Conservation (phyloP, 2,888 invertebrate genomes). For the Busseola fusca region DNA sequence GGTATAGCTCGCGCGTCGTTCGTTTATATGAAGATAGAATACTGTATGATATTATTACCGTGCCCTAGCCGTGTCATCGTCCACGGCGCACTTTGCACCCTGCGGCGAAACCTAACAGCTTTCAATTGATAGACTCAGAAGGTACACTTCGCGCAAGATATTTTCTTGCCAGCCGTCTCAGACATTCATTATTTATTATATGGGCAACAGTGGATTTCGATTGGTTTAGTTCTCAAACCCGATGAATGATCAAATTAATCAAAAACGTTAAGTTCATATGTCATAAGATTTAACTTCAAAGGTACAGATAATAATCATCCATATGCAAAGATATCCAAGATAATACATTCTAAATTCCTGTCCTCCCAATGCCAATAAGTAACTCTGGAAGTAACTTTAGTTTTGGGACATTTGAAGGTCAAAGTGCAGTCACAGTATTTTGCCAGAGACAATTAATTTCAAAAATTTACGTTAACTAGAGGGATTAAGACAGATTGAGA, state of each 20-base stretch:
- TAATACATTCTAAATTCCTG: neutral
- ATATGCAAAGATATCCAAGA: neutral
- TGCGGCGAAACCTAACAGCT: constrained; percentile 30
- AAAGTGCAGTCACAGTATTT: neutral
- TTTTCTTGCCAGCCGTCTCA: neutral
- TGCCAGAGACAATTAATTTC: neutral
- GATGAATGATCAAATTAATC: neutral
- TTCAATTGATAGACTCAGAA: constrained; percentile 20
- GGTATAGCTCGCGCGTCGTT: too few relatives aligned
- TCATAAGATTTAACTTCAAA: neutral
- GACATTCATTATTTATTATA: neutral
- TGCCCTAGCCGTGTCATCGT: constrained; percentile 44
- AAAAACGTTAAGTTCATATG: neutral
- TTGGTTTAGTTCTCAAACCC: neutral
- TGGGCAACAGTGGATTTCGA: neutral
- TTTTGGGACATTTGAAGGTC: neutral
- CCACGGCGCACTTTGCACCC: constrained; percentile 56
- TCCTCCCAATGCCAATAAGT: neutral
- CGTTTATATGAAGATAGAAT: too few relatives aligned
- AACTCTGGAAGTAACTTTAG: neutral
- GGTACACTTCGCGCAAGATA: constrained; percentile 7
- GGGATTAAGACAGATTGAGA: neutral
- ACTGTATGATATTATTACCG: too few relatives aligned
- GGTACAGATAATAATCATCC: constrained; percentile 2
- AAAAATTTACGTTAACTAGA: neutral